Conservation (phyloP, 2,888 invertebrate genomes). For the Drosophila putrida region DNA sequence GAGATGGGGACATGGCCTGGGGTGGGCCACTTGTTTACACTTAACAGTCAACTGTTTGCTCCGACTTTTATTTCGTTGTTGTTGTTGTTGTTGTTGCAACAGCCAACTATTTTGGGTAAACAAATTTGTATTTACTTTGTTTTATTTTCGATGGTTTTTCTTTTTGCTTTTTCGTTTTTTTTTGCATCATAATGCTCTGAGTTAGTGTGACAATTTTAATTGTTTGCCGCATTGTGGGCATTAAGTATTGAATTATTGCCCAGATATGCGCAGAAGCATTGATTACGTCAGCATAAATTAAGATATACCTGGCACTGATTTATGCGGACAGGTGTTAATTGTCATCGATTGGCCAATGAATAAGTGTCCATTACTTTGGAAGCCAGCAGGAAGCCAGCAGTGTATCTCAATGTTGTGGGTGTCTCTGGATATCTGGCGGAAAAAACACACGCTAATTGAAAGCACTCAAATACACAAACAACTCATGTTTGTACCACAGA, state of each 20-base stretch:
- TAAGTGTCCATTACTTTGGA: constrained; percentile 41
- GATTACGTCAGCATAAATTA: constrained; percentile 76
- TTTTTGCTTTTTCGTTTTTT: too few species aligned
- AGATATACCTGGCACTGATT: constrained; percentile 64
- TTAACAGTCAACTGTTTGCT: constrained; percentile 29
- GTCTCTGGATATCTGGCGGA: constrained; percentile 38
- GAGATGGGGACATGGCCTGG: background rate
- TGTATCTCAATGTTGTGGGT: constrained; percentile 11
- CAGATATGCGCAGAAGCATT: constrained; percentile 60
- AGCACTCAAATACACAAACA: constrained; percentile 56
- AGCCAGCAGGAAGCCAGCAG: constrained; percentile 49
- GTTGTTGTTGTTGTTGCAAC: constrained; percentile 24
- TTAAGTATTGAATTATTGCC: constrained; percentile 57
- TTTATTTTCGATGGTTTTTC: constrained; percentile 2
- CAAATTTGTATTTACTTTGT: constrained; percentile 32
- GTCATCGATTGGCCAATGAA: constrained; percentile 60
- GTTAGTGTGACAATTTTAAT: constrained; percentile 73
- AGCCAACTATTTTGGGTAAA: constrained; percentile 32
- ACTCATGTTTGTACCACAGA: constrained; percentile 47
- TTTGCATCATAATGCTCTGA: constrained; percentile 49
- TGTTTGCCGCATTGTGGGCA: constrained; percentile 51
- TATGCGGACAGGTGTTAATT: constrained; percentile 67
- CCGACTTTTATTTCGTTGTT: background rate
- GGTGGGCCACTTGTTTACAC: constrained; percentile 62
- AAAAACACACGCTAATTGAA: constrained; percentile 57